Conservation (phyloP, 2,888 invertebrate species). For the Cephus runcator region DNA sequence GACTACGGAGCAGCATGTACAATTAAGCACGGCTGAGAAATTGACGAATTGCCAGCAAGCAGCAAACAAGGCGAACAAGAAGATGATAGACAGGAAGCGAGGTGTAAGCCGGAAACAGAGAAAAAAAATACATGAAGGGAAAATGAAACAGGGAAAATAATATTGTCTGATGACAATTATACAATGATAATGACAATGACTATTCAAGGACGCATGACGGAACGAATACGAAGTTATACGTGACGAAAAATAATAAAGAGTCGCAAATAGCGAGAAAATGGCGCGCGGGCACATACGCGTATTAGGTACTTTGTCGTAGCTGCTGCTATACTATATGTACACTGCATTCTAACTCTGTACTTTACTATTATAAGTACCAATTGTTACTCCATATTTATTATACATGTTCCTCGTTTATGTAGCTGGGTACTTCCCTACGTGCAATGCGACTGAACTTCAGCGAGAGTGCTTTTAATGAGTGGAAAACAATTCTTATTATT, state of each 20-base stretch:
- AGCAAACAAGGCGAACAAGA: not conserved
- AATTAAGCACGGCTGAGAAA: not conserved
- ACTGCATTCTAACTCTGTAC: slow-evolving; percentile 54
- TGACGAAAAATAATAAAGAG: not conserved
- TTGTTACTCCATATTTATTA: slow-evolving; percentile 50
- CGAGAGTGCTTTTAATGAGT: not conserved
- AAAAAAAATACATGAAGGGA: slow-evolving; percentile 2
- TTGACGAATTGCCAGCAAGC: not conserved
- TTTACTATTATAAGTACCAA: slow-evolving; percentile 44
- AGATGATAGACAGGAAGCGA: not conserved
- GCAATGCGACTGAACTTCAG: slow-evolving; percentile 40
- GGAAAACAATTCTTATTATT: not conserved
- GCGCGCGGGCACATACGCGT: slow-evolving; percentile 27
- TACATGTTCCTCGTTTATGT: slow-evolving; percentile 58
- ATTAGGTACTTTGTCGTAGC: slow-evolving; percentile 43
- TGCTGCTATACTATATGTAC: slow-evolving; percentile 49
- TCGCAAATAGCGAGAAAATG: slow-evolving; percentile 26
- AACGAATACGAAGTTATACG: not conserved
- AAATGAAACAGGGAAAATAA: slow-evolving; percentile 12
- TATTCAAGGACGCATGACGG: slow-evolving; percentile 1
- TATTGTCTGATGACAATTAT: slow-evolving; percentile 13
- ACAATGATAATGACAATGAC: slow-evolving; percentile 27
- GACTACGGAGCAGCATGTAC: not conserved
- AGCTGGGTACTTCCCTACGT: slow-evolving; percentile 40
- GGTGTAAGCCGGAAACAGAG: not conserved